Conservation (phyloP, 2,888 invertebrate genomes). For the Cantharis rustica region DNA sequence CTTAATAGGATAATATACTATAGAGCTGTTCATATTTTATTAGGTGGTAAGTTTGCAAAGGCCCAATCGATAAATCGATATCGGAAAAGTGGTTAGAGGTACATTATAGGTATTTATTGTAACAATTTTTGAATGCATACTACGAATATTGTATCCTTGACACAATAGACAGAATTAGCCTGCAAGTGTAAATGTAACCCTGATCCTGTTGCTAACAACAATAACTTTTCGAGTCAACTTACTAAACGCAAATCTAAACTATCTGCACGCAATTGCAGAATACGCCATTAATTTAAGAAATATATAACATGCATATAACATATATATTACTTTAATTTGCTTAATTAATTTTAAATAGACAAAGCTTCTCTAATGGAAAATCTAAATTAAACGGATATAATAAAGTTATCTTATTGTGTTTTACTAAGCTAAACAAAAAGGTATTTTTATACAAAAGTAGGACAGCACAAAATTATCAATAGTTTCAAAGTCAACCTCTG, state of each 20-base stretch:
- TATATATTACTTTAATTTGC: not conserved
- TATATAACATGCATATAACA: not conserved
- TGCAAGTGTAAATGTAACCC: constrained; percentile 13
- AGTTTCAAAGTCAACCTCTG: constrained; percentile 2
- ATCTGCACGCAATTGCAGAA: constrained; percentile 16
- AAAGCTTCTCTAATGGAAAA: not conserved
- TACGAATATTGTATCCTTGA: constrained; percentile 9
- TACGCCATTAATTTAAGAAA: constrained; percentile 4
- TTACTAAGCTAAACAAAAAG: not conserved
- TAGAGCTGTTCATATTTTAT: not conserved
- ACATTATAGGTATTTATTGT: not conserved
- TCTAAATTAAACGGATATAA: not conserved
- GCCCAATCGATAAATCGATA: not conserved
- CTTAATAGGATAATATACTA: not conserved
- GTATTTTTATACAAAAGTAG: constrained; percentile 13
- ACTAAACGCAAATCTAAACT: constrained; percentile 8
- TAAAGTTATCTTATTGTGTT: not conserved
- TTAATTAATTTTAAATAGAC: not conserved
- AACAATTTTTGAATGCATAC: constrained; percentile 1
- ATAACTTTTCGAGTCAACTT: not conserved
- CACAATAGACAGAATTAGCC: constrained; percentile 14
- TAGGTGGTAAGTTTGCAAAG: not conserved
- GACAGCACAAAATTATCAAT: constrained; percentile 13
- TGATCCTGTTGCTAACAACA: constrained; percentile 19
- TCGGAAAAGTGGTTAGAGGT: not conserved